Percentiles rank a stretch among this genome's conserved stretches.
Conservation (phyloP, 2,888 invertebrate genomes). For the Antitype chi region DNA sequence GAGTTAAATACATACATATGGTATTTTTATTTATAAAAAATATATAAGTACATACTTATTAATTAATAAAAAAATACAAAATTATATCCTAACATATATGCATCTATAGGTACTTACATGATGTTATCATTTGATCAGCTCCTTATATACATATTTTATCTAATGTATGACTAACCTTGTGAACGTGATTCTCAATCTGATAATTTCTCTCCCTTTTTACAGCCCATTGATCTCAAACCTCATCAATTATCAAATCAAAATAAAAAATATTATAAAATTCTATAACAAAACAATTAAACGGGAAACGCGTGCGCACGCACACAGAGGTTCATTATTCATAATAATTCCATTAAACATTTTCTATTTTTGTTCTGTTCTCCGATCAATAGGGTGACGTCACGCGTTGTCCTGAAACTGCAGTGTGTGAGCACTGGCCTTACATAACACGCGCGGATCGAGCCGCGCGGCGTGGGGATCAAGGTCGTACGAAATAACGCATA, state of each 20-base stretch:
- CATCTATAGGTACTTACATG: background rate
- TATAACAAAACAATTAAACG: conserved; percentile 47
- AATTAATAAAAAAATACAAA: too few species aligned
- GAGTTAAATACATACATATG: too few species aligned
- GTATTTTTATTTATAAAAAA: too few species aligned
- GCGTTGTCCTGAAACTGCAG: conserved; percentile 66
- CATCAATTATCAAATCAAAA: conserved; percentile 5
- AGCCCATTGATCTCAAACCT: conserved; percentile 22
- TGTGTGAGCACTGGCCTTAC: conserved; percentile 79
- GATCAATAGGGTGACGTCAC: conserved; percentile 59
- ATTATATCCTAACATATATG: too few species aligned
- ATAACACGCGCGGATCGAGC: conserved; percentile 84
- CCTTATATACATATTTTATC: background rate
- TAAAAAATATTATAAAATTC: conserved; percentile 44
- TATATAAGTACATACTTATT: too few species aligned
- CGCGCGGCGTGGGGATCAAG: conserved; percentile 89
- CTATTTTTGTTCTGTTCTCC: conserved; percentile 53
- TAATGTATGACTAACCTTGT: background rate
- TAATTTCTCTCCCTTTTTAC: background rate
- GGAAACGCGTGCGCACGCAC: conserved; percentile 41
- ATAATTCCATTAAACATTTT: conserved; percentile 58
- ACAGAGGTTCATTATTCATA: conserved; percentile 60
- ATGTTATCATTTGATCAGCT: background rate
- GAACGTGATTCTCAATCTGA: background rate
- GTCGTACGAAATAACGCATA: conserved; percentile 83